Percentiles rank a stretch among this genome's conserved stretches.
These are phyloP conservation scores for Oophaga sylvatica DNA, from an alignment of 2,797 vertebrate species.

Conservation along the genomic window DNA sequence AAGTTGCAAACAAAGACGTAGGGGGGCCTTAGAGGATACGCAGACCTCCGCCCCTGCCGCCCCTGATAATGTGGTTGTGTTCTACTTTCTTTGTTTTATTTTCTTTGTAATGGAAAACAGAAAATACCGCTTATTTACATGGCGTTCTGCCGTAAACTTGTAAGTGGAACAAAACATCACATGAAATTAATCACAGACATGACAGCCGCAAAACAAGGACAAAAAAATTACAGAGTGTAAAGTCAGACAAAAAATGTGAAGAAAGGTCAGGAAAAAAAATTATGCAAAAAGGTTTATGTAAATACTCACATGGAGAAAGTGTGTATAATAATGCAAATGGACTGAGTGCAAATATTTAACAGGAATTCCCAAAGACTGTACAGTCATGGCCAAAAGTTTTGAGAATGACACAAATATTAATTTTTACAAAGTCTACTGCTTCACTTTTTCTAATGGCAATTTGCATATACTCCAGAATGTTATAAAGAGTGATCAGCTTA, in stretches of 20 bases:
- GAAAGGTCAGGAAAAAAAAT: neutral
- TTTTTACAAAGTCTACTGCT: too few species aligned
- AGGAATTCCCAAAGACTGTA: neutral
- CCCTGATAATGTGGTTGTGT: neutral
- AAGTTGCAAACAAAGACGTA: conserved; percentile 2
- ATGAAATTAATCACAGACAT: conserved; percentile 45
- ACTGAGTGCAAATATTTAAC: neutral
- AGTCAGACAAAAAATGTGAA: neutral
- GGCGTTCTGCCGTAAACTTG: conserved; percentile 18
- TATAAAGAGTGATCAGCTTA: too few species aligned
- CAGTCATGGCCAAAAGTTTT: too few species aligned
- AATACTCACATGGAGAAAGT: neutral
- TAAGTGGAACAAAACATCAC: conserved; percentile 23
- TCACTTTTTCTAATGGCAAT: too few species aligned
- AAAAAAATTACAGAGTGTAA: neutral
- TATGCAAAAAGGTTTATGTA: neutral
- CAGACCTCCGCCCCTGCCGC: neutral
- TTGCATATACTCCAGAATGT: too few species aligned
- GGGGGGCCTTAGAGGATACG: too few species aligned
- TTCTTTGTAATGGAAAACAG: conserved; percentile 49
- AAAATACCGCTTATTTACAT: conserved; percentile 50
- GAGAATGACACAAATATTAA: too few species aligned
- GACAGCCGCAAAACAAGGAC: conserved; percentile 27
- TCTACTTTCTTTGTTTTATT: neutral
- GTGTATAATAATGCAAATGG: neutral